Evolutionary conservation across 2,797 vertebrate genomes (phyloP).

Genomic region (Enteromius viviparus): DNA sequence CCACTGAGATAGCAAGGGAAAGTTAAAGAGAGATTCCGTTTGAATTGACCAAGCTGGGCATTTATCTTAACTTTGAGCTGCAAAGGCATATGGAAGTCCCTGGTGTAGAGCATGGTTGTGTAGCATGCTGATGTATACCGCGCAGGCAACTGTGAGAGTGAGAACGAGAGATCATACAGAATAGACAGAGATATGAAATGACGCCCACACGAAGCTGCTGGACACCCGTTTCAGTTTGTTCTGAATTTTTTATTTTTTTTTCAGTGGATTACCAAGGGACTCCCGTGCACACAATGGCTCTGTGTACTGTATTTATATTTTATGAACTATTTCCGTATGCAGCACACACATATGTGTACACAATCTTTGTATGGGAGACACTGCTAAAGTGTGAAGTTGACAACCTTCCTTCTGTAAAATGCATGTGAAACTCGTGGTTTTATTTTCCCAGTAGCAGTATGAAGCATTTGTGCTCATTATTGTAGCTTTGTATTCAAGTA

Average conservation of each 20-base stretch:
- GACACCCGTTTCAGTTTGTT: neutral
- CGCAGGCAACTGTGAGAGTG: neutral
- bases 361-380: neutral
- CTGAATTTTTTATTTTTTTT: neutral
- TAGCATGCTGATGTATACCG: slow-evolving; percentile 10
- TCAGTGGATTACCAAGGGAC: neutral
- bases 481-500: neutral
- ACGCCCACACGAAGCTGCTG: neutral
- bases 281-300: neutral
- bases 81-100: neutral
- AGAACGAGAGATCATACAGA: slow-evolving; percentile 1
- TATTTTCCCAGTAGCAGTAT: neutral
- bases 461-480: neutral
- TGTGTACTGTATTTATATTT: slow-evolving; percentile 5
- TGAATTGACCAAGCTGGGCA: neutral
- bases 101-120: neutral
- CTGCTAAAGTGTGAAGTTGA: neutral
- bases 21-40: slow-evolving; percentile 15
- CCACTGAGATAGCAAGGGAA: neutral
- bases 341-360: neutral
- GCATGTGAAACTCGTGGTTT: neutral
- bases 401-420: neutral
- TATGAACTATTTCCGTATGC: neutral
- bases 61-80: slow-evolving; percentile 21
- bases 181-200: slow-evolving; percentile 9